Percentiles rank a stretch among this genome's conserved stretches.
Conservation (phyloP, 1,140 invertebrate species). For the Drosophila willistoni region DNA sequence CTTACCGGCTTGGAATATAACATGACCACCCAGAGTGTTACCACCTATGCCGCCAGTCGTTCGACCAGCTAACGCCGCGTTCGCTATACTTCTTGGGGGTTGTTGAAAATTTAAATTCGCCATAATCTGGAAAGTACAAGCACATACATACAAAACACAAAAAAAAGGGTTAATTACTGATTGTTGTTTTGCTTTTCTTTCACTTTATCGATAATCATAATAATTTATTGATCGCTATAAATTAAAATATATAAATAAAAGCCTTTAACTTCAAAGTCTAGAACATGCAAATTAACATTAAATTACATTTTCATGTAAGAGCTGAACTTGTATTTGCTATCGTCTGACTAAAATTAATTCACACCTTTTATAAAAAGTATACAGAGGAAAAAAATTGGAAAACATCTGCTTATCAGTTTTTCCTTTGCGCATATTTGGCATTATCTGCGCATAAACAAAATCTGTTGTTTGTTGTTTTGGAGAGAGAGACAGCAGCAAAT, state of each 20-base stretch:
- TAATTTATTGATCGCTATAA: not conserved
- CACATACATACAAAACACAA: too few relatives aligned
- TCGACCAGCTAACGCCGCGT: slow-evolving; percentile 86
- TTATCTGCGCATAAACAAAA: slow-evolving; percentile 8
- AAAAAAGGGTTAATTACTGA: not conserved
- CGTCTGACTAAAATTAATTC: not conserved
- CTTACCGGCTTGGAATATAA: slow-evolving; percentile 86
- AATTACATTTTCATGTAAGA: too few relatives aligned
- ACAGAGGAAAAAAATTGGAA: not conserved
- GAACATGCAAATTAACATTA: too few relatives aligned
- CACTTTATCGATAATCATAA: not conserved
- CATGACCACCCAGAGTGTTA: slow-evolving; percentile 87
- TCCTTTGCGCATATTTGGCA: not conserved
- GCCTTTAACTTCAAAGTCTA: too few relatives aligned
- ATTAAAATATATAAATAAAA: not conserved
- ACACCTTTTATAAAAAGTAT: not conserved
- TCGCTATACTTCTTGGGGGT: slow-evolving; percentile 89
- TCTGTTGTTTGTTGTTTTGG: not conserved
- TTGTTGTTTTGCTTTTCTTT: not conserved
- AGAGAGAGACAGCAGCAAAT: not conserved
- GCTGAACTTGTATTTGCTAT: too few relatives aligned
- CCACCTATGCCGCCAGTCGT: slow-evolving; percentile 85
- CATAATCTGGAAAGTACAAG: slow-evolving; percentile 84
- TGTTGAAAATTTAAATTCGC: slow-evolving; percentile 93
- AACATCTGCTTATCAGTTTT: slow-evolving; percentile 6